Evolutionary conservation across 2,797 vertebrate genomes (phyloP).

Genomic region (Trematomus bernacchii): DNA sequence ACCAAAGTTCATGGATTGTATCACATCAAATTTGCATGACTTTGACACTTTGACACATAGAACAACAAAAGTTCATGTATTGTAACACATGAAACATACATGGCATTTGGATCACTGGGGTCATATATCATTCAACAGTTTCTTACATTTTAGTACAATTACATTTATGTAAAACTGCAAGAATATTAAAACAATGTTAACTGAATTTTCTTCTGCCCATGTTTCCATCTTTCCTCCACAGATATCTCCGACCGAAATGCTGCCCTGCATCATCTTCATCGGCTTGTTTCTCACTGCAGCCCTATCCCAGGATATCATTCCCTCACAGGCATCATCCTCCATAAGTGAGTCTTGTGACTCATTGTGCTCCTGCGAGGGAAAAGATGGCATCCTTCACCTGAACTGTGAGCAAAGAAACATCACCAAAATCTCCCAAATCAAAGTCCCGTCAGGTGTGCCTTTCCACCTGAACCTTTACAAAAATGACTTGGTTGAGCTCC

Average conservation of each 20-base stretch:
- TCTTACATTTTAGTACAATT: slow-evolving; percentile 17
- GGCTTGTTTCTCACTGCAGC: slow-evolving; percentile 82
- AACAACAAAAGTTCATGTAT: slow-evolving; percentile 27
- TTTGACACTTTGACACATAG: slow-evolving; percentile 20
- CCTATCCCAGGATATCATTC: slow-evolving; percentile 82
- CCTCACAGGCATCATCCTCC: slow-evolving; percentile 80
- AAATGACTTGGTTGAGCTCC: slow-evolving; percentile 91
- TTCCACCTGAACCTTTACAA: slow-evolving; percentile 96
- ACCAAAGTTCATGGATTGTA: slow-evolving; percentile 27
- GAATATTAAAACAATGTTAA: slow-evolving; percentile 14
- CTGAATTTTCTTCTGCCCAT: slow-evolving; percentile 18
- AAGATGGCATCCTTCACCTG: slow-evolving; percentile 91
- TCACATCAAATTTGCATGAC: slow-evolving; percentile 50
- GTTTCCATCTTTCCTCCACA: slow-evolving; percentile 62
- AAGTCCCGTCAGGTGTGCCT: slow-evolving; percentile 89
- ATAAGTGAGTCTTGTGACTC: slow-evolving; percentile 89
- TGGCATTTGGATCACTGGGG: slow-evolving; percentile 19
- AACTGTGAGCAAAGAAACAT: slow-evolving; percentile 95
- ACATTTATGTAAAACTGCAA: slow-evolving; percentile 13
- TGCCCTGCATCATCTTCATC: slow-evolving; percentile 88
- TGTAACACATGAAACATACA: slow-evolving; percentile 47
- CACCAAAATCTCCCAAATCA: slow-evolving; percentile 92
- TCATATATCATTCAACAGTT: slow-evolving; percentile 18
- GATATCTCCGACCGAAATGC: slow-evolving; percentile 88
- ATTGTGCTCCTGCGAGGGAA: slow-evolving; percentile 93